phyloP scores from a whole-genome alignment of 2,797 vertebrate genomes.

The Naso thynnoides region DNA sequence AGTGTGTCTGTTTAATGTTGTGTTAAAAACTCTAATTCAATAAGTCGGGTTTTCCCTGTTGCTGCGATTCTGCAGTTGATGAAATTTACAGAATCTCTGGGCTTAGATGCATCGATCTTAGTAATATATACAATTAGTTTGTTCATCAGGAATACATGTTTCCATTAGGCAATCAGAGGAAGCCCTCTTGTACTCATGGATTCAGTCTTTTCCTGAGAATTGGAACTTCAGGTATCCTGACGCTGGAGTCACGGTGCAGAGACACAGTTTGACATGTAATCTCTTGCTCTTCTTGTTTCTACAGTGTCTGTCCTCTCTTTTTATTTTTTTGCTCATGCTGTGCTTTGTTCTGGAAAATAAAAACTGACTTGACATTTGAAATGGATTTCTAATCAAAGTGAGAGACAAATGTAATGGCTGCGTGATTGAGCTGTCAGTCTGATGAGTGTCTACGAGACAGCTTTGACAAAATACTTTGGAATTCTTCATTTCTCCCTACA shows the following conservation, averaged over 20 bases:
- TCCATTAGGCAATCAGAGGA: background rate
- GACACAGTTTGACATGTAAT: conserved; percentile 47
- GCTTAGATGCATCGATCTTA: conserved; percentile 5
- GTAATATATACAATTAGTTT: background rate
- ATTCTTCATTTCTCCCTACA: conserved; percentile 44
- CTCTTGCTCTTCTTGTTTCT: conserved; percentile 37
- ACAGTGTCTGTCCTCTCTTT: conserved; percentile 21
- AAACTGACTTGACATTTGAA: conserved; percentile 69
- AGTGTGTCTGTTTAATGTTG: conserved; percentile 46
- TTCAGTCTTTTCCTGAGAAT: background rate
- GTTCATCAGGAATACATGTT: background rate
- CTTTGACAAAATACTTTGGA: conserved; percentile 58
- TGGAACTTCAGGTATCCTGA: background rate
- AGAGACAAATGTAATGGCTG: conserved; percentile 65
- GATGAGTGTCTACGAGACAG: conserved; percentile 46
- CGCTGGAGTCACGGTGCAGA: conserved; percentile 2
- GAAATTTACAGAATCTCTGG: conserved; percentile 27
- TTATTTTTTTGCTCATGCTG: conserved; percentile 28
- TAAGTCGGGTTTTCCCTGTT: conserved; percentile 43
- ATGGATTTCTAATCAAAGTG: conserved; percentile 72
- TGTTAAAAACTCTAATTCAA: conserved; percentile 52
- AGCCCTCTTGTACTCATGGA: background rate
- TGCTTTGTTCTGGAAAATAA: conserved; percentile 64
- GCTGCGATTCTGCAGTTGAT: conserved; percentile 37
- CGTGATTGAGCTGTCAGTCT: conserved; percentile 62